Evolutionary conservation across 1,140 invertebrate species (phyloP).

Genomic region (Platyura marginata): DNA sequence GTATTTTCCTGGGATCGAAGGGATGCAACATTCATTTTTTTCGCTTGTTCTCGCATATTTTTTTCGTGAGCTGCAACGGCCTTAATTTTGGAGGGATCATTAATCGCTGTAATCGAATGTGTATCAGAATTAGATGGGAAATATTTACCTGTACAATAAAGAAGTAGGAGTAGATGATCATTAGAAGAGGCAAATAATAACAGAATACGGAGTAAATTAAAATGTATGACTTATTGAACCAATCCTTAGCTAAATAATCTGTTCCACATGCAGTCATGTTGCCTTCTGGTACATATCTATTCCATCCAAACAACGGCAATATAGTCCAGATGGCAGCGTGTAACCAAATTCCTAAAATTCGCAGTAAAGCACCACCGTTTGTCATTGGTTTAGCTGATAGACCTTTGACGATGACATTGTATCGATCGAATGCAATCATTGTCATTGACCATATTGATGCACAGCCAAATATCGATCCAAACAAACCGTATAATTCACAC

Average conservation of each 20-base stretch:
- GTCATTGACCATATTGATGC: slow-evolving; percentile 71
- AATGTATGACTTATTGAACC: slow-evolving; percentile 41
- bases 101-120: background rate
- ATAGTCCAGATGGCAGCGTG: slow-evolving; percentile 48
- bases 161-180: slow-evolving; percentile 53
- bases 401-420: slow-evolving; percentile 70
- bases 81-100: slow-evolving; percentile 13
- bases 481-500: slow-evolving; percentile 59
- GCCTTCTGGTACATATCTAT: slow-evolving; percentile 61
- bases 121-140: background rate
- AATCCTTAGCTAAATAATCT: slow-evolving; percentile 50
- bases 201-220: slow-evolving; percentile 40
- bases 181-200: slow-evolving; percentile 40
- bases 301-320: slow-evolving; percentile 61
- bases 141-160: slow-evolving; percentile 40
- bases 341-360: slow-evolving; percentile 49
- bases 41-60: slow-evolving; percentile 48
- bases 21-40: slow-evolving; percentile 52
- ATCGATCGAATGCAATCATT: slow-evolving; percentile 42
- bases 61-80: slow-evolving; percentile 50
- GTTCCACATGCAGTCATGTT: slow-evolving; percentile 66
- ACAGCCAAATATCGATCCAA: slow-evolving; percentile 61
- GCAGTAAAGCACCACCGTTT: slow-evolving; percentile 41
- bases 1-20: slow-evolving; percentile 38
- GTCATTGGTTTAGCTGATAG: slow-evolving; percentile 51